Evolutionary conservation across 2,113 vertebrate species (phyloP).

Genomic region (Sorex fumeus): DNA sequence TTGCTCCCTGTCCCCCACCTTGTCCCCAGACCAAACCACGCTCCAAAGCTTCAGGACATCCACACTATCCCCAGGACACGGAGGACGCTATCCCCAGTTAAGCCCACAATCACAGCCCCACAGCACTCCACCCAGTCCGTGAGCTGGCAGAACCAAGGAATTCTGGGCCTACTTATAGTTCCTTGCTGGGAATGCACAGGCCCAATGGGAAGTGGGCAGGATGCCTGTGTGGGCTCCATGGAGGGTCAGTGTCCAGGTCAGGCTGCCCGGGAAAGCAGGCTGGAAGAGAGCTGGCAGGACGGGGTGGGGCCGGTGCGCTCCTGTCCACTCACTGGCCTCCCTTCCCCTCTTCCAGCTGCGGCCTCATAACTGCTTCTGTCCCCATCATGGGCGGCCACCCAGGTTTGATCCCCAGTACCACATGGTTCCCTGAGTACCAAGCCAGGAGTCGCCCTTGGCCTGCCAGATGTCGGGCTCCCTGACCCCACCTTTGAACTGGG

Average conservation of each 20-base stretch:
- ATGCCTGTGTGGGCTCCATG: background rate
- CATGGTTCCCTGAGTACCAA: too few relatives aligned
- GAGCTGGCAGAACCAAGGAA: background rate
- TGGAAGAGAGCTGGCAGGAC: background rate
- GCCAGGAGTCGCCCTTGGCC: too few relatives aligned
- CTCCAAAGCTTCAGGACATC: background rate
- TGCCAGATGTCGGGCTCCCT: too few relatives aligned
- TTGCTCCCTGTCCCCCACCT: background rate
- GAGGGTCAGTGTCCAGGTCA: background rate
- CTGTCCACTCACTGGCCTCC: background rate
- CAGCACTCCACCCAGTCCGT: background rate
- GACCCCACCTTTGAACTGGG: background rate
- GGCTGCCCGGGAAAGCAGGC: background rate
- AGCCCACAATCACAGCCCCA: background rate
- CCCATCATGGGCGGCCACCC: background rate
- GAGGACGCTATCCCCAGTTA: background rate
- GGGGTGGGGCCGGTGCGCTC: background rate
- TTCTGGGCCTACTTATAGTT: background rate
- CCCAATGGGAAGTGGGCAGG: conserved; percentile 12
- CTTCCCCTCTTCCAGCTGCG: background rate
- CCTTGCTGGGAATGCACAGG: background rate
- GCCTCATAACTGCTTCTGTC: background rate
- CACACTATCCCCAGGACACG: background rate
- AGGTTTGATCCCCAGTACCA: too few relatives aligned
- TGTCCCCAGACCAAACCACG: background rate